Evolutionary conservation across 2,888 invertebrate genomes (phyloP).

Genomic region (Congeria kusceri): DNA sequence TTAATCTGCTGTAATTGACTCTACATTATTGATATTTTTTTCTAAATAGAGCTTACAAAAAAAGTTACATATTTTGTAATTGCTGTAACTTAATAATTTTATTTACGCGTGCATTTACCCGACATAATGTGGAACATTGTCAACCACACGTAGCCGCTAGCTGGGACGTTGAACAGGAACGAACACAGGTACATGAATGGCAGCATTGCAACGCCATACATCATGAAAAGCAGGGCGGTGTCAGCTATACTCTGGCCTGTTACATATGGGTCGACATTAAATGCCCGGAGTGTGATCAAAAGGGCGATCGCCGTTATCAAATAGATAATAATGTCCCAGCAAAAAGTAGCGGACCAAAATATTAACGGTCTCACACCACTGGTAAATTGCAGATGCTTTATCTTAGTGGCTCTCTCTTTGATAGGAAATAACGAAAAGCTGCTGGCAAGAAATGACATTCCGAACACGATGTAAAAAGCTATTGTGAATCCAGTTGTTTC

Average conservation of each 20-base stretch:
- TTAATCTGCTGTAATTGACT: too few species aligned
- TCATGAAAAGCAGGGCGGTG: constrained; percentile 86
- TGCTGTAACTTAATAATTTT: too few species aligned
- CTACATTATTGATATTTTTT: too few species aligned
- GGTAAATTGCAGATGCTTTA: constrained; percentile 83
- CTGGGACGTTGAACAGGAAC: constrained; percentile 90
- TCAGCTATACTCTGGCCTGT: constrained; percentile 69
- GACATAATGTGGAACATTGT: constrained; percentile 91
- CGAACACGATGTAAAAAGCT: constrained; percentile 91
- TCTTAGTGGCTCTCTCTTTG: constrained; percentile 88
- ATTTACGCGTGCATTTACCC: too few species aligned
- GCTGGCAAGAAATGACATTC: constrained; percentile 86
- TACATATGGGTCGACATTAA: constrained; percentile 80
- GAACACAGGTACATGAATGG: constrained; percentile 90
- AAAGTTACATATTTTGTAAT: too few species aligned
- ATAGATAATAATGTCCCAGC: constrained; percentile 86
- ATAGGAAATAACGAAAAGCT: constrained; percentile 87
- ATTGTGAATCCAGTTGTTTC: constrained; percentile 88
- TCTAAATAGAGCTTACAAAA: too few species aligned
- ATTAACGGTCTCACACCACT: constrained; percentile 84
- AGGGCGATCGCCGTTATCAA: constrained; percentile 82
- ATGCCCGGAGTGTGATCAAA: constrained; percentile 83
- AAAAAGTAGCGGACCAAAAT: constrained; percentile 86
- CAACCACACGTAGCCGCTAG: constrained; percentile 91
- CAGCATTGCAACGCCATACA: constrained; percentile 89